A percentile compares a stretch with the other conserved stretches of the same genome.
These are phyloP conservation scores for Habropoda laboriosa DNA, from an alignment of 1,140 invertebrate species.

Conservation along the genomic window DNA sequence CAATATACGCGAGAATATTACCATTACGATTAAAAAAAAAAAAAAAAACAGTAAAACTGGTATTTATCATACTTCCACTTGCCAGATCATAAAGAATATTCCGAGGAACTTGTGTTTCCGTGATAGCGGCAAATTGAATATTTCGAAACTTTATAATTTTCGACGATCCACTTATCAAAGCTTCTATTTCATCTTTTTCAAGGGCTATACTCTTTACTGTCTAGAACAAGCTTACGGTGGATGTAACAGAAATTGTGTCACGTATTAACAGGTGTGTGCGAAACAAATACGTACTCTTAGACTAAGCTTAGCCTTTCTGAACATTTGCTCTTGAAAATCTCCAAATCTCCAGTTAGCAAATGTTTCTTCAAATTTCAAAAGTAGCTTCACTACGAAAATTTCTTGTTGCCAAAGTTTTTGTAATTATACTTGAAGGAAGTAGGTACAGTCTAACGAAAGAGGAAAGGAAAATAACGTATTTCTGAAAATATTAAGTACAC, in stretches of 20 bases:
- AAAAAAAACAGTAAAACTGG: neutral
- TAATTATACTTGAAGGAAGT: no score
- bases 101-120: neutral
- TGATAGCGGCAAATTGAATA: neutral
- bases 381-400: no score
- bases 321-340: slow-evolving; percentile 72
- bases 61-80: slow-evolving; percentile 32
- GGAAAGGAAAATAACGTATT: neutral
- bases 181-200: neutral
- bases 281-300: slow-evolving; percentile 80
- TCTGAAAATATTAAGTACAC: neutral
- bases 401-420: no score
- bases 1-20: neutral
- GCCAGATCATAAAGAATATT: neutral
- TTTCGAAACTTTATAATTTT: neutral
- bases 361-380: neutral
- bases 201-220: neutral
- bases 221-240: no score
- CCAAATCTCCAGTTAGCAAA: slow-evolving; percentile 8
- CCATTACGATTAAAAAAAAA: neutral
- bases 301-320: slow-evolving; percentile 78
- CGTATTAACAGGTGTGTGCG: slow-evolving; percentile 67
- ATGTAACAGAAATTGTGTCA: neutral
- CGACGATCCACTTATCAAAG: slow-evolving; percentile 15
- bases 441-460: neutral